A percentile compares a stretch with the other conserved stretches of the same genome.
Conservation (phyloP, 2,888 invertebrate species). For the Lacanobia wlatinum region DNA sequence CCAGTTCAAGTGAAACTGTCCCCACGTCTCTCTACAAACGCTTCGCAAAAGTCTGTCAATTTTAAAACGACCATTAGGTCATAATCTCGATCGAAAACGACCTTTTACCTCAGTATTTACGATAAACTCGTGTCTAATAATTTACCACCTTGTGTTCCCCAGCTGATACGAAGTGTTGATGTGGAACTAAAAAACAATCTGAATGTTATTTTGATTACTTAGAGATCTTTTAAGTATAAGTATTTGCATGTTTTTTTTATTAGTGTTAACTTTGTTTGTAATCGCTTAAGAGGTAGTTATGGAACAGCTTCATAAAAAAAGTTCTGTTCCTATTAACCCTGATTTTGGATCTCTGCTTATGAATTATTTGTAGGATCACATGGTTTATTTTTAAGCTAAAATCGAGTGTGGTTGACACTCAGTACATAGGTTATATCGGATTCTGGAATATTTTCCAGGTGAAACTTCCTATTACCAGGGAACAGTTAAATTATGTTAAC, state of each 20-base stretch:
- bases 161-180: constrained; percentile 54
- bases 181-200: constrained; percentile 62
- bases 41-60: constrained; percentile 64
- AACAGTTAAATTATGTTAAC: constrained; percentile 38
- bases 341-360: constrained; percentile 78
- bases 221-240: constrained; percentile 61
- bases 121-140: constrained; percentile 71
- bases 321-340: constrained; percentile 65
- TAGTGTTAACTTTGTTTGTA: constrained; percentile 67
- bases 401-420: constrained; percentile 36
- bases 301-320: constrained; percentile 59
- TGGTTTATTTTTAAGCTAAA: constrained; percentile 64
- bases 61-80: constrained; percentile 53
- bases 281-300: constrained; percentile 66
- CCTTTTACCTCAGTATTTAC: constrained; percentile 80
- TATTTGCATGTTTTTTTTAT: constrained; percentile 65
- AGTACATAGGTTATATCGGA: constrained; percentile 30
- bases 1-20: constrained; percentile 83
- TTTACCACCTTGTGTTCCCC: constrained; percentile 81
- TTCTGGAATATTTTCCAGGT: constrained; percentile 33
- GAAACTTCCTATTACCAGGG: constrained; percentile 41
- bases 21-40: constrained; percentile 30
- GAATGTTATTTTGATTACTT: constrained; percentile 67
- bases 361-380: constrained; percentile 70
- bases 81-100: constrained; percentile 68